A percentile compares a stretch with the other conserved stretches of the same genome.
phyloP scores from a whole-genome alignment of 2,797 vertebrate species.

The Rhabdophis nuchalis region DNA sequence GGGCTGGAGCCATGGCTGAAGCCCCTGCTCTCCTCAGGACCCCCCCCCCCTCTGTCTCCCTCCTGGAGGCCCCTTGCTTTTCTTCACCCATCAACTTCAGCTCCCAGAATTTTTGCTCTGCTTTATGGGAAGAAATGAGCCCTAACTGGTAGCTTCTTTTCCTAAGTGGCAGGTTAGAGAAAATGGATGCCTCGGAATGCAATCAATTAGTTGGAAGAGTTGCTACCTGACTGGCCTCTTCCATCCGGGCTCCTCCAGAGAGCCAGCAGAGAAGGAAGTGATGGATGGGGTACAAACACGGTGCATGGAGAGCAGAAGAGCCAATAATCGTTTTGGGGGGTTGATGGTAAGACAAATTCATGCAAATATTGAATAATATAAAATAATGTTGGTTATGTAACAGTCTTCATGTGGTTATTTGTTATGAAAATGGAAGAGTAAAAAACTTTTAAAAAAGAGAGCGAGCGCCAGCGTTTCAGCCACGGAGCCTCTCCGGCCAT shows the following conservation, averaged over 20 bases:
- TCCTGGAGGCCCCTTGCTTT: background rate
- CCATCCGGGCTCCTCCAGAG: background rate
- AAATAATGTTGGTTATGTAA: no score
- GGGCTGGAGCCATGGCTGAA: background rate
- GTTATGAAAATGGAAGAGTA: no score
- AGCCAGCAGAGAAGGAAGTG: no score
- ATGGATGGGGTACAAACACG: no score
- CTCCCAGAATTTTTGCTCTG: background rate
- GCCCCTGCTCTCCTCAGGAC: background rate
- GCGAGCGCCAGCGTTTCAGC: background rate
- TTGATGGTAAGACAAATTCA: no score
- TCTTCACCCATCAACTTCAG: background rate
- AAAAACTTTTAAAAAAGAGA: no score
- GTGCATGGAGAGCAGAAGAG: no score
- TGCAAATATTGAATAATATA: no score
- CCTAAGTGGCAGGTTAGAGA: background rate
- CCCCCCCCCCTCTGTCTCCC: background rate
- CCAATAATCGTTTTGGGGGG: no score
- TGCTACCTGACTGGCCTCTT: background rate
- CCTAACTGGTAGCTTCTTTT: background rate
- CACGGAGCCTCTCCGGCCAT: background rate
- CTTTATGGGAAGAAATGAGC: background rate
- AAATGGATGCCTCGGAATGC: background rate
- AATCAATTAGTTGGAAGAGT: background rate
- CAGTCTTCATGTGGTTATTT: no score